phyloP scores from a whole-genome alignment of 2,113 vertebrate species.

The Hemicordylus capensis region DNA sequence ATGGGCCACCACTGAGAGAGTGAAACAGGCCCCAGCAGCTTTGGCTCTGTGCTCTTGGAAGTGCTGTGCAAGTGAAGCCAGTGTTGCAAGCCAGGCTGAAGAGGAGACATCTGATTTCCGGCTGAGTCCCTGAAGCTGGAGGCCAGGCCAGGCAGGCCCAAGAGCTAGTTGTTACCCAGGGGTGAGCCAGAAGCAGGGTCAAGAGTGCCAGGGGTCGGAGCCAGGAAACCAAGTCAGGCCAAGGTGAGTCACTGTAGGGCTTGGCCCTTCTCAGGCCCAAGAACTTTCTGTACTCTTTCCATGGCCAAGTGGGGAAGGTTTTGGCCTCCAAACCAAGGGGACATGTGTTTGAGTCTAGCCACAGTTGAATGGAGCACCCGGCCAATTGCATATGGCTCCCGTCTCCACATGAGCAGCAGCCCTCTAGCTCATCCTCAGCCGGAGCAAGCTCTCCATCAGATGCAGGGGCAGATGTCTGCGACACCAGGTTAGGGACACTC shows the following conservation, averaged over 20 bases:
- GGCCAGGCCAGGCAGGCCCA: neutral
- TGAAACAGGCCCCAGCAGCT: neutral
- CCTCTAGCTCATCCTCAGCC: neutral
- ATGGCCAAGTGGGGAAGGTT: neutral
- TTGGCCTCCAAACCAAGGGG: neutral
- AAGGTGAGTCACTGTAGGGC: neutral
- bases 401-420: neutral
- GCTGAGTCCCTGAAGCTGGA: neutral
- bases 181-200: neutral
- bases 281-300: neutral
- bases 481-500: neutral
- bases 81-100: neutral
- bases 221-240: neutral
- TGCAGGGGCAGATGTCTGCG: neutral
- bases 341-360: neutral
- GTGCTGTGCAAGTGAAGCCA: neutral
- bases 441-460: neutral
- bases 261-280: neutral
- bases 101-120: neutral
- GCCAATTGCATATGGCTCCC: neutral
- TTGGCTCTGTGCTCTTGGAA: neutral
- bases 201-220: neutral
- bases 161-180: neutral
- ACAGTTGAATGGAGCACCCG: neutral
- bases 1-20: too few species aligned